Conservation (phyloP, 2,113 vertebrate species). For the Phylloscopus trochiloides region DNA sequence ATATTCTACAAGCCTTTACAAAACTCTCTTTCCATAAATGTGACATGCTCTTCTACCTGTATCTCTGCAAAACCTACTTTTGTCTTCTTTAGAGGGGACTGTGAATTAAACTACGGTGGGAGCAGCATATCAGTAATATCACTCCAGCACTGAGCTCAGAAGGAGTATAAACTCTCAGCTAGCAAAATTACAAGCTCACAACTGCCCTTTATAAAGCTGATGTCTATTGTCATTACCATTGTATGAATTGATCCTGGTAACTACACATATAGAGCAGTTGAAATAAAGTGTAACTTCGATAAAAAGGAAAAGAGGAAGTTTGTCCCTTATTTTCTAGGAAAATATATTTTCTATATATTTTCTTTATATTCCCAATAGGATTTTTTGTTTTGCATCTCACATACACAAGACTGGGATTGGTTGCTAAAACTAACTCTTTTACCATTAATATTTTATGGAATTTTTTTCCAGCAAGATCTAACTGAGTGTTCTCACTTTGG, state of each 20-base stretch:
- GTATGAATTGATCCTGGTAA: neutral
- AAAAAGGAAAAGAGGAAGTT: neutral
- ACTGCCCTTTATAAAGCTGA: neutral
- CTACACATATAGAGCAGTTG: neutral
- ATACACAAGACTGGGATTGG: neutral
- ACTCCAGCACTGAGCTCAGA: neutral
- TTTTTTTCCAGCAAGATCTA: neutral
- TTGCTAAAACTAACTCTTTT: neutral
- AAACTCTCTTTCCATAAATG: neutral
- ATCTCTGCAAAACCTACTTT: neutral
- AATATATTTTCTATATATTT: neutral
- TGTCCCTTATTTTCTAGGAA: neutral
- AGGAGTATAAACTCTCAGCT: neutral
- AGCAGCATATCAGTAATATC: neutral
- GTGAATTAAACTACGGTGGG: neutral
- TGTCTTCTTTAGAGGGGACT: neutral
- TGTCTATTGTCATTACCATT: neutral
- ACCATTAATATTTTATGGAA: neutral
- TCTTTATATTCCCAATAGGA: neutral
- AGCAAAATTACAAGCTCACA: neutral
- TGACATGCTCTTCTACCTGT: neutral
- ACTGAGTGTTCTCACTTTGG: neutral
- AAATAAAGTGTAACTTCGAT: neutral
- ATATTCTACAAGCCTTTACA: neutral
- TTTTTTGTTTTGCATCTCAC: neutral